phyloP scores from a whole-genome alignment of 2,113 vertebrate species.

The Spea bombifrons region DNA sequence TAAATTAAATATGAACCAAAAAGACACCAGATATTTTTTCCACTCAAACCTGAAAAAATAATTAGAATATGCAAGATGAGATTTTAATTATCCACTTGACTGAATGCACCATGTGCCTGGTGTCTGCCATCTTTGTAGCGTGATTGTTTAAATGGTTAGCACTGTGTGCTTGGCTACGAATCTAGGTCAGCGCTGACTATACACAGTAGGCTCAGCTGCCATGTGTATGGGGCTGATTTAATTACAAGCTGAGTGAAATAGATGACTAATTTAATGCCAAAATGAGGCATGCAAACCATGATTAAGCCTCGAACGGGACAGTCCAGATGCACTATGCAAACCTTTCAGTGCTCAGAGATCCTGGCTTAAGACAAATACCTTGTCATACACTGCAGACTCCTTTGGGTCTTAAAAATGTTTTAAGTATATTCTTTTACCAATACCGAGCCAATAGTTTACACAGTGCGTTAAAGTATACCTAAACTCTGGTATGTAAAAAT shows the following conservation, averaged over 20 bases:
- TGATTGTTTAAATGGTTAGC: conserved; percentile 32
- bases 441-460: no score
- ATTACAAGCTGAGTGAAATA: conserved; percentile 34
- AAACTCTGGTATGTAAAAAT: no score
- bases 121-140: conserved; percentile 29
- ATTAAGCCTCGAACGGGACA: conserved; percentile 5
- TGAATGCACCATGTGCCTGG: conserved; percentile 10
- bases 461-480: no score
- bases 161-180: conserved; percentile 29
- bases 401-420: no score
- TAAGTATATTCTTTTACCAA: no score
- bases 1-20: no score
- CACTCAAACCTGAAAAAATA: no score
- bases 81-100: conserved; percentile 25
- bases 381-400: no score
- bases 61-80: no score
- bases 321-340: background rate
- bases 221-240: conserved; percentile 29
- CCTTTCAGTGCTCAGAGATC: background rate
- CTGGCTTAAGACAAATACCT: no score
- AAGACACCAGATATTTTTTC: no score
- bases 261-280: conserved; percentile 23
- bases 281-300: conserved; percentile 1
- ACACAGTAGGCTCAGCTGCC: conserved; percentile 28
- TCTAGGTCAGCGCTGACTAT: conserved; percentile 3